phyloP scores from a whole-genome alignment of 2,888 invertebrate species.

The Ophion slaviceki region DNA sequence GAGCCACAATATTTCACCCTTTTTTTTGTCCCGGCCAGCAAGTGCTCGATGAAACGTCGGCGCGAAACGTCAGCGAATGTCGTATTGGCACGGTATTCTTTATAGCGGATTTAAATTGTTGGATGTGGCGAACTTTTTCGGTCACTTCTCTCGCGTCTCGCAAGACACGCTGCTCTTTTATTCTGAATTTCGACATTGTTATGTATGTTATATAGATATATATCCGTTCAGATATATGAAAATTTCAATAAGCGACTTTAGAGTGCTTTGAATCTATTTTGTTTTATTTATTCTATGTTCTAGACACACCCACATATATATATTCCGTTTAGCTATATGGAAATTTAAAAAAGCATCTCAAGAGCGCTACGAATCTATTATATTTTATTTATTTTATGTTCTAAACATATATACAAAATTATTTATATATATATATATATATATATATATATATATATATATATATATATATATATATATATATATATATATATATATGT shows the following conservation, averaged over 20 bases:
- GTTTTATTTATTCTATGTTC: constrained; percentile 1
- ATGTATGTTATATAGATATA: neutral
- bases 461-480: constrained; percentile 41
- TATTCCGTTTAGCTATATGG: neutral
- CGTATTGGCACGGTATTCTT: no score
- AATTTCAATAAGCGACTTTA: neutral
- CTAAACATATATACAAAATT: constrained; percentile 5
- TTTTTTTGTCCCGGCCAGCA: no score
- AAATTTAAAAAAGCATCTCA: neutral
- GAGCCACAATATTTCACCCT: no score
- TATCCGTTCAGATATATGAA: neutral
- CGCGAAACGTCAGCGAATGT: no score
- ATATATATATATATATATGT: constrained; percentile 35
- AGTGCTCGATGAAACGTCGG: no score
- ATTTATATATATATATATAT: no score
- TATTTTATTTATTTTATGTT: constrained; percentile 5
- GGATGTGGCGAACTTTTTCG: constrained; percentile 1
- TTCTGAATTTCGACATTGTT: constrained; percentile 2
- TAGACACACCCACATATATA: neutral
- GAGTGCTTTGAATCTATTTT: neutral
- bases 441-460: constrained; percentile 13
- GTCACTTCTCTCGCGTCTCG: neutral
- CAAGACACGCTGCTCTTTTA: neutral
- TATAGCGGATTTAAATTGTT: neutral
- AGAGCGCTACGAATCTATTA: neutral